Conservation (phyloP, 2,113 vertebrate genomes). For the Marcusenius ussheri region DNA sequence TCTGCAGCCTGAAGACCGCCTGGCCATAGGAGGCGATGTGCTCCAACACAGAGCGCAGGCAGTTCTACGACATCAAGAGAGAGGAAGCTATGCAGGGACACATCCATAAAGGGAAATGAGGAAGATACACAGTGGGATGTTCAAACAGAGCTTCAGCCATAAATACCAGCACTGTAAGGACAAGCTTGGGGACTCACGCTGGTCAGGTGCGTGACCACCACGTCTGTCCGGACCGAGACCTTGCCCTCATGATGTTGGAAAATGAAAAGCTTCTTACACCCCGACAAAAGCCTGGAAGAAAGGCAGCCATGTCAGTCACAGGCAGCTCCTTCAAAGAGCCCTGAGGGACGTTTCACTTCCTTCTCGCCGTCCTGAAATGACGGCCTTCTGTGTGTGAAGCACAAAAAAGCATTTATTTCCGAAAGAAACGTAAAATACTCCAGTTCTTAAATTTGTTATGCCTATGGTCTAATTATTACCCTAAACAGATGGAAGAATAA, state of each 20-base stretch:
- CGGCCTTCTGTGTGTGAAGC: neutral
- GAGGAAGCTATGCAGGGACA: neutral
- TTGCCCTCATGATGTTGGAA: slow-evolving; percentile 90
- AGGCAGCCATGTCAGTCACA: neutral
- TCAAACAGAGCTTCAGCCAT: neutral
- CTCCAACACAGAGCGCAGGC: slow-evolving; percentile 81
- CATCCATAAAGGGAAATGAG: neutral
- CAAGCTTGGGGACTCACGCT: slow-evolving; percentile 64
- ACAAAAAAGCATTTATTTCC: neutral
- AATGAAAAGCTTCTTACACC: slow-evolving; percentile 90
- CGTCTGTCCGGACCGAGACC: slow-evolving; percentile 80
- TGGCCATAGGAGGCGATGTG: slow-evolving; percentile 87
- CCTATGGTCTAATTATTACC: neutral
- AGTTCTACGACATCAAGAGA: slow-evolving; percentile 61
- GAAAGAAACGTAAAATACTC: neutral
- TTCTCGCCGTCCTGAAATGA: neutral
- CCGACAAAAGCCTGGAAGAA: slow-evolving; percentile 85
- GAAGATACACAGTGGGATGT: neutral
- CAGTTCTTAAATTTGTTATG: neutral
- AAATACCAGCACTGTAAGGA: neutral
- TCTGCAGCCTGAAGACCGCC: slow-evolving; percentile 83
- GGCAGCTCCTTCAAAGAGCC: neutral
- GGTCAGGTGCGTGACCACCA: slow-evolving; percentile 89
- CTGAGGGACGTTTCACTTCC: neutral
- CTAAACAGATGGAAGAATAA: neutral